Evolutionary conservation across 23 tunicate genomes (phyloP), one percentile per base, ranked within the genome.

Genomic region (Halocynthia aurantium): DNA sequence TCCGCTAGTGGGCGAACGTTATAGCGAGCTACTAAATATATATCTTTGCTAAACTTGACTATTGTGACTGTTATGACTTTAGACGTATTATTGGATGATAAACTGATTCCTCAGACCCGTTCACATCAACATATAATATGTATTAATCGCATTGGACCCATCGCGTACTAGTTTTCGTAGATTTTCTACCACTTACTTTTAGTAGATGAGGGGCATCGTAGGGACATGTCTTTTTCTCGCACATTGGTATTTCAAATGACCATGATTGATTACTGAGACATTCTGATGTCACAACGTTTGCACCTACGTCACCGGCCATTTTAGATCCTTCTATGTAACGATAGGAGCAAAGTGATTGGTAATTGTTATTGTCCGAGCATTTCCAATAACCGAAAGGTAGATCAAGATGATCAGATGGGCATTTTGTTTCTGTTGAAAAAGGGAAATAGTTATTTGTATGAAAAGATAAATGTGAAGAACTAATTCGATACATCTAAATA

Each of bases 201-300:
- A 81, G 10, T 17, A 85, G n/a, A 58, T 67, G 52, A 31, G 64
- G 62, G 18, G 76, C 52, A 51, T 81, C 73, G 40, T 52, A 40
- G 9, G 89, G 70, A 65, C 96, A 90, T 8, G 89, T 84, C 19
- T 57, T 81, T 75, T 76, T 82, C 57, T 90, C 96, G 69, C 96
- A 90, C 19, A 84, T 84, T 10, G 96, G 89, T 19, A 81, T 62
- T 10, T 61, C 83, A 12, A 53, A 22, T 20, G 64, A 56, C 96
- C 96, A 90, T 10, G 60, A 17, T 18, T 61, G 71, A 62, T 83
- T 72, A 50, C 75, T 58, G 6, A 66, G 60, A 55, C 96, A 90
- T 55, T 71, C 60, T 6, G 87, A 64, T 12, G 80, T 74, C 77
- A 85, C 67, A 20, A 55, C 11, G 52, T 80, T 61, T 8, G 53